Evolutionary conservation across 2,888 invertebrate genomes (phyloP).

Genomic region (Germaria angustata): DNA sequence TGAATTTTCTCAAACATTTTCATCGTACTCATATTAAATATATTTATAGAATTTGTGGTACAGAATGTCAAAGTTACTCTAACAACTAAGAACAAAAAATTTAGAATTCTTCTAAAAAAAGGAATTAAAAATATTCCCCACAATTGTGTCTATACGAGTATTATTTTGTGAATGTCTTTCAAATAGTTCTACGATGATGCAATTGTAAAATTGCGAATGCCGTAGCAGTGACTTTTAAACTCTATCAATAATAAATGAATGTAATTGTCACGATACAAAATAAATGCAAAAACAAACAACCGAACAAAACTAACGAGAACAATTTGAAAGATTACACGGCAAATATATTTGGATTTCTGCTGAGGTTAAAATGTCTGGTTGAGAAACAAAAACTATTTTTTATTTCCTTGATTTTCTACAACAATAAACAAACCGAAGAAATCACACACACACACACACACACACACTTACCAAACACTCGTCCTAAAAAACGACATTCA

Average conservation of each 20-base stretch:
- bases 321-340: slow-evolving; percentile 27
- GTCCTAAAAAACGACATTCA: slow-evolving; percentile 40
- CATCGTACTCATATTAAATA: no score
- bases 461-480: not conserved
- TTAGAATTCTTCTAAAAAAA: no score
- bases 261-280: slow-evolving; percentile 75
- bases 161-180: slow-evolving; percentile 43
- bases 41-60: no score
- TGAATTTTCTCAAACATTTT: no score
- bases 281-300: slow-evolving; percentile 23
- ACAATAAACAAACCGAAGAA: not conserved
- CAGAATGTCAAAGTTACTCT: no score
- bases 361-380: slow-evolving; percentile 32
- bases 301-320: slow-evolving; percentile 22
- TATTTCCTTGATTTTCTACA: not conserved
- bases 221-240: slow-evolving; percentile 74
- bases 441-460: not conserved
- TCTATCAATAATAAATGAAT: slow-evolving; percentile 77
- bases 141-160: not conserved
- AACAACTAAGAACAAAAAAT: no score
- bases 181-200: slow-evolving; percentile 25
- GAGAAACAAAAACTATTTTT: slow-evolving; percentile 10
- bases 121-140: not conserved
- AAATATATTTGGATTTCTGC: slow-evolving; percentile 32
- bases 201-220: slow-evolving; percentile 53